These are phyloP conservation scores for Sebastes iracundus DNA, from an alignment of 2,797 vertebrate species.

Conservation along the genomic window DNA sequence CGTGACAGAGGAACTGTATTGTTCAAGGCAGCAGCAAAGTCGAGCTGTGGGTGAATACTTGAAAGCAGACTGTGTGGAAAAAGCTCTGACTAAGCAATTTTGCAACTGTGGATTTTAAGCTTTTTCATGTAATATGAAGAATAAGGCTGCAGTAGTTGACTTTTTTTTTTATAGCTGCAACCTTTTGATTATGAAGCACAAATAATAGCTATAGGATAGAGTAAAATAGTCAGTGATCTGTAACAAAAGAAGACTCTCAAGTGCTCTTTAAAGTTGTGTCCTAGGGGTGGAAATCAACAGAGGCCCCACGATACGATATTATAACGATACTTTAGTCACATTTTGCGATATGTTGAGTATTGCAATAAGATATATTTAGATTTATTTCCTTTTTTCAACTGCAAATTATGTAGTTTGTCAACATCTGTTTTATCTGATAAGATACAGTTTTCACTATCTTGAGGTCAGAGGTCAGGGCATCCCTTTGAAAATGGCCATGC, in stretches of 20 bases:
- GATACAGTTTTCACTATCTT: too few species aligned
- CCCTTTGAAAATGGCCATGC: too few species aligned
- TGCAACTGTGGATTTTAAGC: not conserved
- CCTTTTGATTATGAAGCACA: not conserved
- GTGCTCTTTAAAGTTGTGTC: not conserved
- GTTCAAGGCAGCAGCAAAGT: constrained; percentile 20
- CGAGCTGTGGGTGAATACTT: not conserved
- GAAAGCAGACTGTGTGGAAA: not conserved
- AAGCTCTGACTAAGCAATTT: not conserved
- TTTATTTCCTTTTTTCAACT: too few species aligned
- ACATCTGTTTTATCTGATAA: too few species aligned
- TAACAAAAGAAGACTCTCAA: not conserved
- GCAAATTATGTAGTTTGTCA: too few species aligned
- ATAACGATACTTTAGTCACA: too few species aligned
- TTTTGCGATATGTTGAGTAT: too few species aligned
- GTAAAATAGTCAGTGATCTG: not conserved
- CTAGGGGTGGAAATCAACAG: rapidly evolving
- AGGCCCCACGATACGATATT: too few species aligned
- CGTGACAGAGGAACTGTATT: constrained; percentile 48
- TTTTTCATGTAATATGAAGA: not conserved
- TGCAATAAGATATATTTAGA: too few species aligned
- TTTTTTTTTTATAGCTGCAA: not conserved
- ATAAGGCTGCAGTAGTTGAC: not conserved
- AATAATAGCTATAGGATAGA: not conserved
- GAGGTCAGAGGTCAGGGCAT: too few species aligned